Evolutionary conservation across 2,113 vertebrate genomes (phyloP).

Genomic region (Hypocryptadius cinnamomeus): DNA sequence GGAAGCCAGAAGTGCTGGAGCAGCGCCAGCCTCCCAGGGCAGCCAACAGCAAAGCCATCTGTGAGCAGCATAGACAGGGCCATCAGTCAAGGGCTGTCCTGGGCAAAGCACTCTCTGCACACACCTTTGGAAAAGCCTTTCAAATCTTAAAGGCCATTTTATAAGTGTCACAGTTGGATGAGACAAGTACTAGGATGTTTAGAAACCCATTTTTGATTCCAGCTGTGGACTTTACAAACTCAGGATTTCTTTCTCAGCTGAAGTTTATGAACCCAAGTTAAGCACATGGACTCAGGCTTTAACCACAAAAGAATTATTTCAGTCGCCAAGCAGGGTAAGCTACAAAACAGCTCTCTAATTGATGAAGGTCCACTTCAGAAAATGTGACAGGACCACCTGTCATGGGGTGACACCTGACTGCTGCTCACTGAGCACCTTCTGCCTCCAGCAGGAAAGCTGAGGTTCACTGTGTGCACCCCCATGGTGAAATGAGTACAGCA

Average conservation of each 20-base stretch:
- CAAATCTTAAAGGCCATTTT: background rate
- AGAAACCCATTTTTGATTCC: background rate
- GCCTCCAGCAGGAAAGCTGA: background rate
- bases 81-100: background rate
- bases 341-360: background rate
- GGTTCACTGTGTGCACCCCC: accelerated
- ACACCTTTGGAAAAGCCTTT: background rate
- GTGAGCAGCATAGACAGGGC: background rate
- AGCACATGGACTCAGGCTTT: background rate
- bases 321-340: background rate
- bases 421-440: background rate
- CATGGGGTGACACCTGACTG: background rate
- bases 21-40: background rate
- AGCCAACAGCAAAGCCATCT: background rate
- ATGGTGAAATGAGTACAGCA: accelerated
- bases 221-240: background rate
- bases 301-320: background rate
- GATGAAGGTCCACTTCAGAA: background rate
- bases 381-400: background rate
- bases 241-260: background rate
- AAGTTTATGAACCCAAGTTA: background rate
- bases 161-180: background rate
- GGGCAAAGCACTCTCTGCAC: background rate
- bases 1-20: background rate
- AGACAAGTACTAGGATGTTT: background rate